Evolutionary conservation across 2,888 invertebrate species (phyloP), one percentile per base, ranked within the genome.

Genomic region (Mechanitis mazaeus): DNA sequence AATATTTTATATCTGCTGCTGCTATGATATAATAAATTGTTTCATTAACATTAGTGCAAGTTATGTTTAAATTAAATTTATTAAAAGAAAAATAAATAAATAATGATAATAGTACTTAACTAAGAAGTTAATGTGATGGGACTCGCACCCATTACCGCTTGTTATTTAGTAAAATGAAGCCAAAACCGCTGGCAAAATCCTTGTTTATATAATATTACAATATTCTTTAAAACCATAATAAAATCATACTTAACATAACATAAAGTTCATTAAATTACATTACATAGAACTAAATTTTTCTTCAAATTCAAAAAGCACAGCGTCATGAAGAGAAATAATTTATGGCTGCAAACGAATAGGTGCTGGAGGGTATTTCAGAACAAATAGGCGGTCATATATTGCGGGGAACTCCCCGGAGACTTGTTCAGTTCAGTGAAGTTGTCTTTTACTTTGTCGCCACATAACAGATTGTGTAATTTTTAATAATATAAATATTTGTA

Each of bases 371-470:
- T 55, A 57, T 61, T 64, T 45, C 56, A 46, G 56, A 59, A 64
- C 64, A 64, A 64, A 64, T 64, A 46, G 61, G 61, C 57, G 59
- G 61, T 64, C 61, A 59, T 64, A 59, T 62, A 56, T 63, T 55
- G 45, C 65, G 67, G 58, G 63, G 68, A 66, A 67, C 69, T 70
- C 68, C 60, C 68, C 59, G 60, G 61, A 65, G 68, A 71, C 72
- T 72, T 71, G 73, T 71, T 69, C 66, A 60, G 69, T 64, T 60
- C 59, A 64, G 60, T 64, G 60, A 60, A 61, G 61, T 60, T 59
- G 63, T 64, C 55, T 54, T 57, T 61, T 64, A 60, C 62, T 64
- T 62, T 64, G 58, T 61, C 61, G 61, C 58, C 61, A 60, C 58
- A 55, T 64, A 50, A 61, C 59, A 65, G 46, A 54, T 47, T 57